Conservation (phyloP, 2,113 vertebrate species). For the Zapus hudsonius region DNA sequence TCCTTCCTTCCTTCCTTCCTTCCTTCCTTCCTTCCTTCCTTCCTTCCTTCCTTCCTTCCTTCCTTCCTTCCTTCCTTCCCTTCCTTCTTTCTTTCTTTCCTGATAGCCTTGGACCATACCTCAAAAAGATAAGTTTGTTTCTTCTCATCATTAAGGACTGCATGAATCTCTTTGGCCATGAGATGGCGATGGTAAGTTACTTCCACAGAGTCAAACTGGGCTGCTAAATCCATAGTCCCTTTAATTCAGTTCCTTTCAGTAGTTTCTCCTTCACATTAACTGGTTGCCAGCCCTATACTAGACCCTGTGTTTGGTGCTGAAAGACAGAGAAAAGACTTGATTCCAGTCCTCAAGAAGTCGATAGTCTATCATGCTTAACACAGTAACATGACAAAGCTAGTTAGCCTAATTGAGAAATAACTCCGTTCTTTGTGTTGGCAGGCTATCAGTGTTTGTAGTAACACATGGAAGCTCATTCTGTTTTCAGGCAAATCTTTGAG, state of each 20-base stretch:
- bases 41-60: no score
- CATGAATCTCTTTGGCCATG: constrained; percentile 11
- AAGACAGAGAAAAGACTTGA: constrained; percentile 1
- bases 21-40: no score
- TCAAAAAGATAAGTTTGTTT: background rate
- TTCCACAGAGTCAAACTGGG: background rate
- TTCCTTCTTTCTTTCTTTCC: background rate
- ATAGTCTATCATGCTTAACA: background rate
- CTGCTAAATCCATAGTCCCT: background rate
- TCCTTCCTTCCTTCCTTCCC: no score
- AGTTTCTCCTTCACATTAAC: background rate
- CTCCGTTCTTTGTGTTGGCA: background rate
- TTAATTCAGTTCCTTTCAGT: background rate
- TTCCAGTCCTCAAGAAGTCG: background rate
- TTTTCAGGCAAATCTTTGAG: constrained; percentile 30
- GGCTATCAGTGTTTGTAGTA: background rate
- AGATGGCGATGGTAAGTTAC: constrained; percentile 47
- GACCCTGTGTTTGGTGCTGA: background rate
- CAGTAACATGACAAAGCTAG: background rate
- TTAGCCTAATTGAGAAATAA: background rate
- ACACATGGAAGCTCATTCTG: constrained; percentile 12
- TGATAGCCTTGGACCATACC: background rate
- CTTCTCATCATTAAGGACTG: background rate
- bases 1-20: no score
- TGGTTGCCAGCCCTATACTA: constrained; percentile 1